These are phyloP conservation scores for Lycaon pictus DNA, from an alignment of 2,113 vertebrate species.

Conservation along the genomic window DNA sequence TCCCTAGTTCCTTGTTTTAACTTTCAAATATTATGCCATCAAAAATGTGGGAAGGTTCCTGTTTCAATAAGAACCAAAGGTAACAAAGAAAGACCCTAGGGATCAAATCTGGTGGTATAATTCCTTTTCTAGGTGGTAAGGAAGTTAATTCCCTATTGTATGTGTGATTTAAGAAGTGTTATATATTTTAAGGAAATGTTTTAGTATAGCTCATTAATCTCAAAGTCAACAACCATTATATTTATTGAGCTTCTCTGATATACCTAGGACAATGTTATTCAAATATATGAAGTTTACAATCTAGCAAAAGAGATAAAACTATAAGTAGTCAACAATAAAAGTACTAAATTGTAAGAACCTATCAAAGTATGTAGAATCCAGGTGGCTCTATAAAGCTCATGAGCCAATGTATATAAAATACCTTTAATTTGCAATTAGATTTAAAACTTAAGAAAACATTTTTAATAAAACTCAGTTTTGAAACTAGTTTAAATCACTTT, in stretches of 20 bases:
- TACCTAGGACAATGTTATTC: not conserved
- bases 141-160: slow-evolving; percentile 13
- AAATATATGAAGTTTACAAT: not conserved
- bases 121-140: not conserved
- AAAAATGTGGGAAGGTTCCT: not conserved
- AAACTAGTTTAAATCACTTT: not conserved
- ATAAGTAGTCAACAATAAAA: not conserved
- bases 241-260: not conserved
- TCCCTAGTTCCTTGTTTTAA: slow-evolving; percentile 51
- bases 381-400: not conserved
- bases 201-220: not conserved
- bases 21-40: not conserved
- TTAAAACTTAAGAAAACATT: not conserved
- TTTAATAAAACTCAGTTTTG: slow-evolving; percentile 31
- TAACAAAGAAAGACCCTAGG: not conserved
- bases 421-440: not conserved
- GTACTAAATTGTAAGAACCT: not conserved
- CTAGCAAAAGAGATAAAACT: not conserved
- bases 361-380: not conserved
- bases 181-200: slow-evolving; percentile 2
- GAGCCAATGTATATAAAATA: not conserved
- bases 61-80: not conserved
- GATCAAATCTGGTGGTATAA: slow-evolving; percentile 1
- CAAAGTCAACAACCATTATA: not conserved
- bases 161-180: not conserved